Base-by-base conservation (phyloP, 1,140 invertebrate species). In the Papilio polytes region DNA sequence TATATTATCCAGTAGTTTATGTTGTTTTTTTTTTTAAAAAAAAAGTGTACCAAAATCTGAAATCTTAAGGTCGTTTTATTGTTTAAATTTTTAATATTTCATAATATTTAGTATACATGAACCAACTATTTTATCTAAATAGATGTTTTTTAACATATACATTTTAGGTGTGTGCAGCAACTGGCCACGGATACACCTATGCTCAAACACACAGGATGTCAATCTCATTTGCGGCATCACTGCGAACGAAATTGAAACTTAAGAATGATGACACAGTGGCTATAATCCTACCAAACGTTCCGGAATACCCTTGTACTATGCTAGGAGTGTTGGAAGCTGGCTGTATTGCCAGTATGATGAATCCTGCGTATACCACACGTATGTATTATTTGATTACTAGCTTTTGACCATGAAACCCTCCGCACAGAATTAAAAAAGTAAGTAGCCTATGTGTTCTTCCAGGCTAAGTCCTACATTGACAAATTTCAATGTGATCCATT, bases 281-380 rank as follows among this genome's bases (percentile, higher is more conserved):
- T 3, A 81, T 98, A 0, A 95, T 97, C 46, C 85, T 98, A 80
- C 97, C 97, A 6, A 99, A 98, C 92, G 88, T 96, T 18, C 97
- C 98, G 0, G 98, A 98, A 91, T 97, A 96, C 88, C 94, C 97
- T 1, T 96, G 98, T 20, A 96, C 96, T 2, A 89, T 96, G 36
- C 87, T 98, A 63, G 98, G 97, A 3, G 95, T 96, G 59, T 87
- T 97, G 12, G 96, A 97, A 86, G 97, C 97, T 18, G 98, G 98
- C 0, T 95, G 98, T 9, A 89, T 97, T 13, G 96, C 97, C 9
- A 98, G 97, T 36, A 97, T 97, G 3, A 96, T 98, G 18, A 99
- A 98, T 95, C 97, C 98, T 0, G 90, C 96, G 26, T 99, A 98
- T 87, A 98, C 97, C 12, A 86, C 96, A 87, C 96, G 98, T 98